Percentiles rank a stretch among this genome's conserved stretches.
Conservation (phyloP, 1,140 invertebrate genomes). For the Macrobrachium nipponense region DNA sequence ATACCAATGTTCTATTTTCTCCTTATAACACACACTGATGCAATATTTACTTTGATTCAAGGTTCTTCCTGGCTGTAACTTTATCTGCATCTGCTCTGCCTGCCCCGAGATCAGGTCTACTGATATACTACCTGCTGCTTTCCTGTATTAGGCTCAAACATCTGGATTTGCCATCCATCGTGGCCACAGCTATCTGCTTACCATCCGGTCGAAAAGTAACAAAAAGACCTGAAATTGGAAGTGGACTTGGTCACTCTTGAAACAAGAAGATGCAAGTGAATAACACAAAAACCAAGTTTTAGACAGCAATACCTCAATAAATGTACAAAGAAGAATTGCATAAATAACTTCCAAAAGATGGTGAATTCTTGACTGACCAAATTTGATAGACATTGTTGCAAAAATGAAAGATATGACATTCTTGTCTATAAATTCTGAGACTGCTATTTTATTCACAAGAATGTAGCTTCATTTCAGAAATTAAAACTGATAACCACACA, state of each 20-base stretch:
- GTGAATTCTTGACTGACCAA: no score
- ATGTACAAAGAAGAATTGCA: no score
- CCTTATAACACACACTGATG: not conserved
- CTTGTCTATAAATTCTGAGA: no score
- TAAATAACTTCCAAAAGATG: no score
- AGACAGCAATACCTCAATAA: no score
- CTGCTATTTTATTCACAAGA: no score
- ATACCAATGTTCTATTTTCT: not conserved
- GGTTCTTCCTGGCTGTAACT: slow-evolving; percentile 86
- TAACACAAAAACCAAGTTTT: no score
- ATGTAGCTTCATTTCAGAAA: no score
- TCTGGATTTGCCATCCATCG: slow-evolving; percentile 87
- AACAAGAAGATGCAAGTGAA: not conserved
- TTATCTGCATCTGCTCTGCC: slow-evolving; percentile 86
- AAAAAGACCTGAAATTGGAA: slow-evolving; percentile 73
- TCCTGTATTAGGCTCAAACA: slow-evolving; percentile 82
- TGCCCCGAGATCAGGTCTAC: slow-evolving; percentile 87
- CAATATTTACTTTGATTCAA: slow-evolving; percentile 82
- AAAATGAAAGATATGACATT: no score
- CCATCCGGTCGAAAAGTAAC: slow-evolving; percentile 90
- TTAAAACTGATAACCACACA: no score
- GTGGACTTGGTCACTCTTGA: not conserved
- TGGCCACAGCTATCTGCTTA: slow-evolving; percentile 89
- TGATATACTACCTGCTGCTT: slow-evolving; percentile 83
- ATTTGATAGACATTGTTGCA: no score